These are phyloP conservation scores for Merluccius polli DNA, from an alignment of 2,797 vertebrate genomes.

Conservation along the genomic window DNA sequence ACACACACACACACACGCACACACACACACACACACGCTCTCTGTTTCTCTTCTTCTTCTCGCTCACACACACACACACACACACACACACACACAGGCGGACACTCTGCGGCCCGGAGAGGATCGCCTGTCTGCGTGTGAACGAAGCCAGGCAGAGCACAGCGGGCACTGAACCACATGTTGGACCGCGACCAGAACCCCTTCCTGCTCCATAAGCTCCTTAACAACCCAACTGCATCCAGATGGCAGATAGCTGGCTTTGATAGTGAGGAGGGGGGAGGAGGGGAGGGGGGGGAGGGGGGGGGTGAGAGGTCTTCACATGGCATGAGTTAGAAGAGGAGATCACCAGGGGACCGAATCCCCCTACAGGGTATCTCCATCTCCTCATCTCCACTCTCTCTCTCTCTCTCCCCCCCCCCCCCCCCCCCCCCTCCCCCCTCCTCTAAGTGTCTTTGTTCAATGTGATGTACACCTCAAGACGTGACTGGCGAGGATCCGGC, in stretches of 20 bases:
- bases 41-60: too few species aligned
- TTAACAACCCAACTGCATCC: constrained; percentile 38
- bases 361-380: background rate
- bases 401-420: too few species aligned
- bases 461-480: too few species aligned
- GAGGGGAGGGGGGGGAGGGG: too few species aligned
- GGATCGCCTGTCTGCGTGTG: constrained; percentile 19
- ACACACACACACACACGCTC: too few species aligned
- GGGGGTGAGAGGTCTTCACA: background rate
- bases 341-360: background rate
- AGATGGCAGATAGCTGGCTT: constrained; percentile 41
- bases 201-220: constrained; percentile 29
- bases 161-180: constrained; percentile 51
- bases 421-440: too few species aligned
- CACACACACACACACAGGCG: background rate
- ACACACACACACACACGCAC: too few species aligned
- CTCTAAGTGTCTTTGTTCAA: too few species aligned
- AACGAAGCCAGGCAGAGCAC: constrained; percentile 30
- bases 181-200: constrained; percentile 36
- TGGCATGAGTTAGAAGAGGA: background rate
- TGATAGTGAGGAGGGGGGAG: constrained; percentile 22
- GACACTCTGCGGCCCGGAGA: background rate
- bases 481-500: background rate
- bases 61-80: background rate
- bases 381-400: background rate